Conservation (phyloP, 37 sponge, comb jelly and placozoan genomes). For the Diacarnus erythraeanus region DNA sequence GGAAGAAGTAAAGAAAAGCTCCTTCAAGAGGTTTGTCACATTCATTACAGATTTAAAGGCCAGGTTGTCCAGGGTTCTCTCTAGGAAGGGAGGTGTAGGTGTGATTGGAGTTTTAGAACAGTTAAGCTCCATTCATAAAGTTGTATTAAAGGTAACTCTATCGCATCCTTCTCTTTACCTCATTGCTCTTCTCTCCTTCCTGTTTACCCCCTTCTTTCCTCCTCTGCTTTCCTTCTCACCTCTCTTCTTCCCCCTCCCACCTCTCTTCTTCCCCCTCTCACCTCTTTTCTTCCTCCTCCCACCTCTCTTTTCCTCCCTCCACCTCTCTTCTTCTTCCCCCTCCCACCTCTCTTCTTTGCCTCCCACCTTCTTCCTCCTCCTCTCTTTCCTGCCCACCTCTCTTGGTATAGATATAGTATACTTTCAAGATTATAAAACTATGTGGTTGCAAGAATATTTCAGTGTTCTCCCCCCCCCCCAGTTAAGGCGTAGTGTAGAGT, state of each 20-base stretch:
- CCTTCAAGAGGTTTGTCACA: conserved; percentile 50
- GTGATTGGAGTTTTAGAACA: too few relatives aligned
- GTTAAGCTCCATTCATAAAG: too few relatives aligned
- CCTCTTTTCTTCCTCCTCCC: not conserved
- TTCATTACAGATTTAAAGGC: too few relatives aligned
- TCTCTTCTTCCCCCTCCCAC: not conserved
- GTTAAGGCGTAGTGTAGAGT: too few relatives aligned
- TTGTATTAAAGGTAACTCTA: too few relatives aligned
- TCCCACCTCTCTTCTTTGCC: not conserved
- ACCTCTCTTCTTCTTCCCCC: not conserved
- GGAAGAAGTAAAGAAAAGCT: conserved; percentile 18
- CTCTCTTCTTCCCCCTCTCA: not conserved
- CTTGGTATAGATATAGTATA: too few relatives aligned
- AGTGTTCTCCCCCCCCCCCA: too few relatives aligned
- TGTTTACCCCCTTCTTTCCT: not conserved
- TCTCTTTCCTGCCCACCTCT: not conserved
- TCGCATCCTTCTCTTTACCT: too few relatives aligned
- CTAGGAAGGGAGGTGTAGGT: too few relatives aligned
- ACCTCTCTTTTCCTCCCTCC: not conserved
- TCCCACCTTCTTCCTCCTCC: not conserved
- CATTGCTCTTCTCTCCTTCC: not conserved
- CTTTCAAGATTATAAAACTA: too few relatives aligned
- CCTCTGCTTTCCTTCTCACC: not conserved
- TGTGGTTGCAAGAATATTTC: too few relatives aligned
- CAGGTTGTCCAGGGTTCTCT: too few relatives aligned